Evolutionary conservation across 2,888 invertebrate genomes (phyloP), one percentile per base, ranked within the genome.

Genomic region (Plagodis pulveraria): DNA sequence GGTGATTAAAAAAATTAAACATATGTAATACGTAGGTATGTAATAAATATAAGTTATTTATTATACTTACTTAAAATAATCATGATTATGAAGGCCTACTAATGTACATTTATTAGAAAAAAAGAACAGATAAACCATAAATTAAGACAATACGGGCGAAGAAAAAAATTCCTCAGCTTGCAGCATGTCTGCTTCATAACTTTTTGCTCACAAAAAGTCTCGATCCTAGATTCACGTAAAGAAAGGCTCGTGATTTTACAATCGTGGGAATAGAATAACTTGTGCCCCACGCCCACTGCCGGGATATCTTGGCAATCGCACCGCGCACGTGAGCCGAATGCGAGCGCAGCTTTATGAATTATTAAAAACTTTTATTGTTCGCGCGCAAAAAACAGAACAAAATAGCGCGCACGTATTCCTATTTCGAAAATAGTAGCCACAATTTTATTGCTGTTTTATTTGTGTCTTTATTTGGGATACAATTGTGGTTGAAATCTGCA

Each of bases 321-420:
- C 78, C 77, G 69, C 74, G 86, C 87, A 87, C 89, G 89, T 88
- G 89, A 88, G 68, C 68, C 76, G 89, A 79, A 82, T 86, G 81
- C 84, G 77, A 80, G 72, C 77, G 76, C 79, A 70, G 63, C 72
- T 65, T 88, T 90, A 91, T 91, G 90, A 90, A 91, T 91, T 90
- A 91, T 91, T 90, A 80, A 90, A 65, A 81, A 81, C 82, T 84
- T 89, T 89, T 91, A 91, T 91, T 91, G 91, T 90, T 80, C 73
- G 70, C 72, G 79, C 80, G 84, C 88, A 89, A 89, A 89, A 84
- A 78, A 75, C 63, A 70, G 80, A 77, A 79, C 78, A 81, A 84
- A 81, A 81, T 75, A 71, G 74, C 72, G 66, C 72, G 66, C 73
- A 71, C 78, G 78, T 66, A 77, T 80, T 83, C 89, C 90, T 91